phyloP scores from a whole-genome alignment of 2,888 invertebrate species.

The Therioaphis trifolii region DNA sequence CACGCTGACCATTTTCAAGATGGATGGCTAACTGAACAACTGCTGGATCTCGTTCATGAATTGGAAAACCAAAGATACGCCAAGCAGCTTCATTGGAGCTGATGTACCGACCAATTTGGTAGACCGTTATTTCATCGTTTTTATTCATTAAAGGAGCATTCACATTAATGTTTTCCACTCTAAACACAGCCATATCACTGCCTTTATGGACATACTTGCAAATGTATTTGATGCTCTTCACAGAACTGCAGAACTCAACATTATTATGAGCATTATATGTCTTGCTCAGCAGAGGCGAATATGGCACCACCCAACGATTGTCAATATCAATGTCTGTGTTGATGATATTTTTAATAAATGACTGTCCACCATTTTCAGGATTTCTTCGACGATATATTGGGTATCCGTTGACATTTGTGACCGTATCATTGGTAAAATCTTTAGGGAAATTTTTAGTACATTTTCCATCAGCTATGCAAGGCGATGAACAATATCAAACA shows the following conservation, averaged over 20 bases:
- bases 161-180: constrained; percentile 64
- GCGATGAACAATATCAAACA: too few species aligned
- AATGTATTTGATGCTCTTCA: too few species aligned
- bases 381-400: constrained; percentile 66
- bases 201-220: constrained; percentile 67
- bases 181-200: constrained; percentile 64
- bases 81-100: constrained; percentile 67
- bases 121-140: constrained; percentile 4
- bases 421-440: too few species aligned
- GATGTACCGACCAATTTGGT: neutral
- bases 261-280: constrained; percentile 66
- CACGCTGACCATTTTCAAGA: too few species aligned
- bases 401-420: too few species aligned
- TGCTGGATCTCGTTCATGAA: constrained; percentile 67
- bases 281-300: constrained; percentile 64
- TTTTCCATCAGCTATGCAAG: too few species aligned
- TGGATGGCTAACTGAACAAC: constrained; percentile 67
- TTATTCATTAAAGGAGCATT: constrained; percentile 65
- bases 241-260: constrained; percentile 68
- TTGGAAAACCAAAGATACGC: constrained; percentile 64
- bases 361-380: constrained; percentile 64
- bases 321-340: constrained; percentile 62
- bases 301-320: constrained; percentile 65
- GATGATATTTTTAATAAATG: neutral
- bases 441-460: too few species aligned